phyloP scores from a whole-genome alignment of 2,113 vertebrate genomes.

The Pangasianodon gigas region DNA sequence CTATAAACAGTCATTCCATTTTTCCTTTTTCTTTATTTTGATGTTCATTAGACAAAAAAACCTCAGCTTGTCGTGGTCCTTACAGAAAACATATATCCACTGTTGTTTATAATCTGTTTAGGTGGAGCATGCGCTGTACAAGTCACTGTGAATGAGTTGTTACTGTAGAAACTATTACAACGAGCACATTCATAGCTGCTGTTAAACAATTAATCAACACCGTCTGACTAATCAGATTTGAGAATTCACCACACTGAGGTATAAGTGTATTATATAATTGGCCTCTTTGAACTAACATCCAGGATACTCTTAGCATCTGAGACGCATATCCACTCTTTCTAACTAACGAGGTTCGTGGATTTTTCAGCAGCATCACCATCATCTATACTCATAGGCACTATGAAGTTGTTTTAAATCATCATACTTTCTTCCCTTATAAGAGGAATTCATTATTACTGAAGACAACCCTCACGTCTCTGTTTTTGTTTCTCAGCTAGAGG shows the following conservation, averaged over 20 bases:
- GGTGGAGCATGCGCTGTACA: no score
- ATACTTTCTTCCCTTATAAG: background rate
- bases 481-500: constrained; percentile 39
- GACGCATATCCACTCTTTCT: background rate
- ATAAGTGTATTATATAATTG: background rate
- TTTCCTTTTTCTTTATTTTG: no score
- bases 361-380: background rate
- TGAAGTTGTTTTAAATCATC: background rate
- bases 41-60: no score
- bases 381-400: background rate
- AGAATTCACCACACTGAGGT: background rate
- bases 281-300: background rate
- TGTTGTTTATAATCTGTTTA: no score
- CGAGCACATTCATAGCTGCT: background rate
- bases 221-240: background rate
- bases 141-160: background rate
- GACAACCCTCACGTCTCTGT: background rate
- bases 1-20: no score
- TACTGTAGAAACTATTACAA: background rate
- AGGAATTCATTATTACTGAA: background rate
- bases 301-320: background rate
- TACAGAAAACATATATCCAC: background rate
- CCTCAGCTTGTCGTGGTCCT: no score
- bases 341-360: background rate
- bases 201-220: background rate